Conservation (phyloP, 2,797 vertebrate genomes). For the Helicolenus hilgendorfi region DNA sequence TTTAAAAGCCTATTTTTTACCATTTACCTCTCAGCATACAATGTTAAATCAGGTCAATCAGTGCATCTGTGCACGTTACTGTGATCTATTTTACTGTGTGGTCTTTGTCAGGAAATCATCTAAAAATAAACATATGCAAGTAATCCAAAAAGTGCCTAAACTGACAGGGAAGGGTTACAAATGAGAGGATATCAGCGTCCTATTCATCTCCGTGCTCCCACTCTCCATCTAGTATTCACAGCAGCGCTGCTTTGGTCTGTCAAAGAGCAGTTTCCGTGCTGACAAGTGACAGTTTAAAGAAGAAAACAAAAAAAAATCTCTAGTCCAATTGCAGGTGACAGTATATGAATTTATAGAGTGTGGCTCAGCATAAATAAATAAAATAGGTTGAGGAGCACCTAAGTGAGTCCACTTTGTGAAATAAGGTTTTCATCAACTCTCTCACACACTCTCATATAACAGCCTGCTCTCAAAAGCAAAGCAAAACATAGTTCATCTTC, state of each 20-base stretch:
- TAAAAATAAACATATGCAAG: constrained; percentile 57
- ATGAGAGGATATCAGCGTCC: constrained; percentile 58
- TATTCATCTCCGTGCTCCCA: constrained; percentile 56
- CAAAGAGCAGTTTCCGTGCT: constrained; percentile 77
- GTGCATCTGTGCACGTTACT: background rate
- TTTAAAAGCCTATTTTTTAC: background rate
- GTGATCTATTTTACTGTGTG: constrained; percentile 10
- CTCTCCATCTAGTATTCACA: constrained; percentile 36
- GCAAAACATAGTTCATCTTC: constrained; percentile 55
- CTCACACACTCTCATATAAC: constrained; percentile 81
- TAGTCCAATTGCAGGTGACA: constrained; percentile 88
- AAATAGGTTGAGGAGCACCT: constrained; percentile 61
- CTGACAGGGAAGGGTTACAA: constrained; percentile 62
- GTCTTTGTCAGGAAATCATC: constrained; percentile 41
- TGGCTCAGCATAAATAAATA: constrained; percentile 88
- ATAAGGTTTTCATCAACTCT: constrained; percentile 88
- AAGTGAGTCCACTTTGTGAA: constrained; percentile 86
- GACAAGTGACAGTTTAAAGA: constrained; percentile 89
- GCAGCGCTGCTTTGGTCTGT: constrained; percentile 64
- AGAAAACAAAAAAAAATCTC: constrained; percentile 85
- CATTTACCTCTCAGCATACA: background rate
- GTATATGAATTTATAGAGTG: constrained; percentile 88
- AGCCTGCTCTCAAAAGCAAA: constrained; percentile 78
- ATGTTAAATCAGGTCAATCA: constrained; percentile 38
- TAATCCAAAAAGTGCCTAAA: constrained; percentile 40